Percentiles rank a stretch among this genome's conserved stretches.
Evolutionary conservation across 2,888 invertebrate species (phyloP).

Genomic region (Zaprionus lineosus): DNA sequence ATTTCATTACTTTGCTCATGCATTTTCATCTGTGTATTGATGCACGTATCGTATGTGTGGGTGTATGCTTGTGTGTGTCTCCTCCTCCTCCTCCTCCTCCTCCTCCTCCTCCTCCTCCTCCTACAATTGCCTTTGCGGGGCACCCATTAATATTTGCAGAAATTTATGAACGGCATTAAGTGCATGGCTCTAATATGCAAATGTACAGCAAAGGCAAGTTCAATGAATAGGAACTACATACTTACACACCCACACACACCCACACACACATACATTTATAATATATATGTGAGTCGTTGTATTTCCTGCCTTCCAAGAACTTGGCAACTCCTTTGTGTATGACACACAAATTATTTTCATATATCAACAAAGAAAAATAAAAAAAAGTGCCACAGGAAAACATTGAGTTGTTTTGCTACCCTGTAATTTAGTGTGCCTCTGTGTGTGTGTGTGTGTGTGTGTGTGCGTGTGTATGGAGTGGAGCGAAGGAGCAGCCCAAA

Average conservation of each 20-base stretch:
- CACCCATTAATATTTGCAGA: conserved; percentile 30
- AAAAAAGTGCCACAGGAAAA: conserved; percentile 9
- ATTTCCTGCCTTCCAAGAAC: neutral
- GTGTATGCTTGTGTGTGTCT: conserved; percentile 10
- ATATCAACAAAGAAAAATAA: conserved; percentile 22
- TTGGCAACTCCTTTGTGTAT: conserved; percentile 8
- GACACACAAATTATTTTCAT: conserved; percentile 26
- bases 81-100: conserved; percentile 55
- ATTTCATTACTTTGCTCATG: conserved; percentile 53
- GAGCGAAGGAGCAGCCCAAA: neutral
- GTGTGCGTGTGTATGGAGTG: neutral
- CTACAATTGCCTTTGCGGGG: conserved; percentile 11
- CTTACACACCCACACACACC: no score
- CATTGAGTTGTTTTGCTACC: conserved; percentile 10
- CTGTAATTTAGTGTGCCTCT: no score
- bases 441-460: no score
- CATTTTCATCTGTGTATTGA: conserved; percentile 19
- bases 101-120: neutral
- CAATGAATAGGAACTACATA: conserved; percentile 67
- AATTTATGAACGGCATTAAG: conserved; percentile 48
- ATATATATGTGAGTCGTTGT: neutral
- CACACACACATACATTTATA: conserved; percentile 3
- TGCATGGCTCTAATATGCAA: conserved; percentile 35
- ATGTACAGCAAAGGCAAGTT: conserved; percentile 46
- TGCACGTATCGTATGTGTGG: neutral